These are phyloP conservation scores for Diloba caeruleocephala DNA, from an alignment of 2,888 invertebrate genomes.

Conservation along the genomic window DNA sequence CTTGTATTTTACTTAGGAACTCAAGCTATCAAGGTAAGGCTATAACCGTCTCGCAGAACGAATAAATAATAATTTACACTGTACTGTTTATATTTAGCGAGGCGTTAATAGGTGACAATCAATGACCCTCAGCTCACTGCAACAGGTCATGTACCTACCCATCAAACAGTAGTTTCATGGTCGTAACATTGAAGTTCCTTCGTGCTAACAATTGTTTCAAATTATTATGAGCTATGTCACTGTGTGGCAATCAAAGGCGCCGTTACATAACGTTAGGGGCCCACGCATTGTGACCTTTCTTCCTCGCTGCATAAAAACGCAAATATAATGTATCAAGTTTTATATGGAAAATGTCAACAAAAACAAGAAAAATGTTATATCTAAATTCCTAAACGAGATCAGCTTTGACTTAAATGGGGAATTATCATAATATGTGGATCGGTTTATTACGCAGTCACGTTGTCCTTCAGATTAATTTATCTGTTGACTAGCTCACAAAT, in stretches of 20 bases:
- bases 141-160: slow-evolving; percentile 71
- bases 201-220: slow-evolving; percentile 68
- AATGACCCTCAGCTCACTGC: slow-evolving; percentile 64
- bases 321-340: slow-evolving; percentile 49
- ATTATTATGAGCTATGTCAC: slow-evolving; percentile 56
- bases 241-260: slow-evolving; percentile 63
- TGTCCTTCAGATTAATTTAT: slow-evolving; percentile 25
- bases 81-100: slow-evolving; percentile 50
- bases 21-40: slow-evolving; percentile 48
- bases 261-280: slow-evolving; percentile 69
- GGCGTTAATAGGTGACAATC: slow-evolving; percentile 56
- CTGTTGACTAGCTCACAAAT: slow-evolving; percentile 17
- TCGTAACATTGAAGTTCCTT: slow-evolving; percentile 81
- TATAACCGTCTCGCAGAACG: slow-evolving; percentile 49
- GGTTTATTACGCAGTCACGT: slow-evolving; percentile 20
- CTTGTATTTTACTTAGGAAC: no score
- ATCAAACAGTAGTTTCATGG: slow-evolving; percentile 68
- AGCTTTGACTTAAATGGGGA: slow-evolving; percentile 15
- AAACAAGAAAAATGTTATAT: slow-evolving; percentile 32
- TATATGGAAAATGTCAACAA: slow-evolving; percentile 50
- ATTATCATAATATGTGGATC: slow-evolving; percentile 40
- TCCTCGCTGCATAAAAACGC: slow-evolving; percentile 49
- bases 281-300: slow-evolving; percentile 67
- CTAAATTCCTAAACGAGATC: slow-evolving; percentile 23
- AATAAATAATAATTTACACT: slow-evolving; percentile 52